Base-by-base conservation (phyloP, 2,113 vertebrate species). In the Eclectus roratus region DNA sequence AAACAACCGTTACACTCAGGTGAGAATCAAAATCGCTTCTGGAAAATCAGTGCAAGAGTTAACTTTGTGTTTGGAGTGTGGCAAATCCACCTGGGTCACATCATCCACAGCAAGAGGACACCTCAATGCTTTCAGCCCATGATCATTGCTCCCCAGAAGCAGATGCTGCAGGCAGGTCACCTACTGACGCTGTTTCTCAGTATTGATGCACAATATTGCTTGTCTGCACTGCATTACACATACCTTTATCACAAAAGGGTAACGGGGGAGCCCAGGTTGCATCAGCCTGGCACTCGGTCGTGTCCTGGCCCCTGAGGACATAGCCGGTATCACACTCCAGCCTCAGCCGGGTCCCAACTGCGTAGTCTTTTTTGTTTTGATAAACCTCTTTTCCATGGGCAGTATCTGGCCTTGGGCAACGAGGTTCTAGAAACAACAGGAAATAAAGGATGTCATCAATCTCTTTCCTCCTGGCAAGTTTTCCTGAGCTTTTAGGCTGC, bases 241-340 rank as follows among this genome's bases (percentile, higher is more conserved):
- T 60, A 98, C 97, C 93, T 73, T 76, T 69, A 17, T 69, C 92
- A 63, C 98, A 98, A 10, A 89, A 58, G 0, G 98, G 97, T 24
- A 97, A 12, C 0, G 13, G 7, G 4, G 97, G 97, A n/a, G 10
- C 7, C 98, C 98, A 97, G 35, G 7, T 93, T 9, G 8, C 14
- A 4, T 94, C 19, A 8, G 71, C n/a, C 33, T 24, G 79, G 17
- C 98, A 98, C 56, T 84, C 60, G 7, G 70, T 92, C 19, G 3
- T 9, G 1, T 0, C 7, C 1, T 33, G 27, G 60, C 97, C 97
- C 73, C 43, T 28, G 23, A 98, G 95, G 58, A 17, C 1, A 5
- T 96, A 97, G 29, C 68, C 52, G 1, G 64, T 23, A 4, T 88
- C 47, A 35, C 98, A 98, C 2, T 0, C 16, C 76, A 98, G 88